These are phyloP conservation scores for Arizona elegans DNA, from an alignment of 2,113 vertebrate species.

Conservation along the genomic window DNA sequence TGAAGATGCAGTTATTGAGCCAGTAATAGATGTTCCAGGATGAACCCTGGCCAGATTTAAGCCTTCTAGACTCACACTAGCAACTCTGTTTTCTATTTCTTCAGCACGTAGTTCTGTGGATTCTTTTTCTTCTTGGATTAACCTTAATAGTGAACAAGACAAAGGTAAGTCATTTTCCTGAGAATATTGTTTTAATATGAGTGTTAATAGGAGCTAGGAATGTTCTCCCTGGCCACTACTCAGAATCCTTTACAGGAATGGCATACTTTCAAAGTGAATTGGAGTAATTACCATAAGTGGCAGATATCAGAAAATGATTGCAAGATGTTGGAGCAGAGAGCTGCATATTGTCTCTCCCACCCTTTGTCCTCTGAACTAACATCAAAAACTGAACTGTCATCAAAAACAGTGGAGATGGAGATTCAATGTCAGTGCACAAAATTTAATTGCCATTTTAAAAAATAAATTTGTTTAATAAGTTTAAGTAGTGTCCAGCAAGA, in stretches of 20 bases:
- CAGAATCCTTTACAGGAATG: background rate
- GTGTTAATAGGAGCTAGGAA: background rate
- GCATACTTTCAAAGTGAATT: background rate
- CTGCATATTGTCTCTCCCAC: background rate
- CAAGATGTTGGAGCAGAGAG: background rate
- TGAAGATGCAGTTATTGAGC: slow-evolving; percentile 92
- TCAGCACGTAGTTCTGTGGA: slow-evolving; percentile 94
- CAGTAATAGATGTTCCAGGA: slow-evolving; percentile 89
- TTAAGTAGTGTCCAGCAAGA: background rate
- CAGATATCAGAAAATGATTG: background rate
- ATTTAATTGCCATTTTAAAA: background rate
- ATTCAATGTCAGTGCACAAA: background rate
- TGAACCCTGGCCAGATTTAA: slow-evolving; percentile 92
- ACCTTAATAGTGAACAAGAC: slow-evolving; percentile 63
- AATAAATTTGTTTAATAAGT: background rate
- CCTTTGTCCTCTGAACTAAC: background rate
- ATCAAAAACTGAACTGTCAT: too few species aligned
- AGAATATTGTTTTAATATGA: background rate
- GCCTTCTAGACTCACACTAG: slow-evolving; percentile 94
- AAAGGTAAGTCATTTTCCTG: background rate
- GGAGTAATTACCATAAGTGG: background rate
- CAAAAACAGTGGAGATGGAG: background rate
- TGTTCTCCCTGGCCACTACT: background rate
- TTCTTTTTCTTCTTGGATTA: slow-evolving; percentile 99
- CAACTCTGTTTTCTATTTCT: slow-evolving; percentile 96